A percentile compares a stretch with the other conserved stretches of the same genome.
phyloP scores from a whole-genome alignment of 35 echinoderm and acorn worm genomes.

The Chiridota heheva region DNA sequence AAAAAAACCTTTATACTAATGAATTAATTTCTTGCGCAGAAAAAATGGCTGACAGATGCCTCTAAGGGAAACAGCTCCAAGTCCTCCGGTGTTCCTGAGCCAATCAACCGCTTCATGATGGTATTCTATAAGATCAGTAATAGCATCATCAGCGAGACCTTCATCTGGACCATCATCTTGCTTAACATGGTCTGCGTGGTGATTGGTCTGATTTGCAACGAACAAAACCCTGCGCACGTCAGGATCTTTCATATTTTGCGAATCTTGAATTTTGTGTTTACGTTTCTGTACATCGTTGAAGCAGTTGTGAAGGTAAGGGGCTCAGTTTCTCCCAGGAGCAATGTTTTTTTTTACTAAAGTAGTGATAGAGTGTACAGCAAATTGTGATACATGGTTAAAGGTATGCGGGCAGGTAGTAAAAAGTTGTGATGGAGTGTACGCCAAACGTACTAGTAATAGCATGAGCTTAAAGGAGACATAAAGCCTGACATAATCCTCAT shows the following conservation, averaged over 20 bases:
- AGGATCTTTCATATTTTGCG: constrained; percentile 18
- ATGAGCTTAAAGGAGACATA: no score
- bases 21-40: constrained; percentile 62
- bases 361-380: no score
- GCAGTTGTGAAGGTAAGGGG: constrained; percentile 74
- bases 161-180: constrained; percentile 72
- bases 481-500: no score
- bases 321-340: no score
- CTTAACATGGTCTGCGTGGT: constrained; percentile 90
- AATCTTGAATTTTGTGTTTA: constrained; percentile 82
- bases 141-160: constrained; percentile 49
- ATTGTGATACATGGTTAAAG: no score
- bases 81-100: constrained; percentile 62
- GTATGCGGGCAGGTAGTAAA: no score
- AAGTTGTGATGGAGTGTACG: no score
- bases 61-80: constrained; percentile 55
- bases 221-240: constrained; percentile 20
- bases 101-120: constrained; percentile 15
- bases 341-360: no score
- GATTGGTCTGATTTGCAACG: constrained; percentile 63
- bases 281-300: constrained; percentile 65
- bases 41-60: constrained; percentile 76
- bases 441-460: no score
- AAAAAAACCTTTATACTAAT: no score
- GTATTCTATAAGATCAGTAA: constrained; percentile 36